Conservation (phyloP, 2,797 vertebrate genomes). For the Typhlichthys eigenmanni region DNA sequence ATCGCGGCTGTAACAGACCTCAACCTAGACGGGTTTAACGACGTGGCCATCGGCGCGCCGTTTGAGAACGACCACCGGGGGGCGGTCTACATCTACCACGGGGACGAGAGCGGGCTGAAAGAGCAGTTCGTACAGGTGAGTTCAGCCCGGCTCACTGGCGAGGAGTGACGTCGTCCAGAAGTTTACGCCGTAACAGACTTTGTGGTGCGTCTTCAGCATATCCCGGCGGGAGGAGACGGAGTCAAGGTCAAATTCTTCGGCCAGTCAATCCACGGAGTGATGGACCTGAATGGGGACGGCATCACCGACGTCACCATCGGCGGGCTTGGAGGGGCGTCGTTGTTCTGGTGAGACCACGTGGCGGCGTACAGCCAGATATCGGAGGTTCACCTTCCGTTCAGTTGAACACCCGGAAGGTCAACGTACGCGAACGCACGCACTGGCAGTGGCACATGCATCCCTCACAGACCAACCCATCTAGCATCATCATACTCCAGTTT, state of each 20-base stretch:
- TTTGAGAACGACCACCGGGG: slow-evolving; percentile 92
- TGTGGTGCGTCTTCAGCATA: slow-evolving; percentile 75
- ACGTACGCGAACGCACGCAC: not conserved
- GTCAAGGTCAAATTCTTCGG: slow-evolving; percentile 93
- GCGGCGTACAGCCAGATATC: too few relatives aligned
- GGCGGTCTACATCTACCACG: slow-evolving; percentile 94
- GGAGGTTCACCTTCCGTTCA: too few relatives aligned
- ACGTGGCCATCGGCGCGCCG: slow-evolving; percentile 91
- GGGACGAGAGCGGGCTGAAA: slow-evolving; percentile 78
- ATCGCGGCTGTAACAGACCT: slow-evolving; percentile 90
- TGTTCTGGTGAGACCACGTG: slow-evolving; percentile 86
- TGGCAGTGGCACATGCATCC: slow-evolving; percentile 26
- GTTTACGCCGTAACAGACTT: not conserved
- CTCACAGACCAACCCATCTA: slow-evolving; percentile 24
- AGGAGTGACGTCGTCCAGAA: not conserved
- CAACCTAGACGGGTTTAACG: slow-evolving; percentile 90
- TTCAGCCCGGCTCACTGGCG: too few relatives aligned
- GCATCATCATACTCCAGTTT: slow-evolving; percentile 45
- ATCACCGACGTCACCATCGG: slow-evolving; percentile 94
- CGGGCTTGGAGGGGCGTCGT: slow-evolving; percentile 91
- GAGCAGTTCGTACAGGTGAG: slow-evolving; percentile 87
- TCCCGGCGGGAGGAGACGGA: slow-evolving; percentile 91
- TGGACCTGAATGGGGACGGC: slow-evolving; percentile 94
- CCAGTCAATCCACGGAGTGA: slow-evolving; percentile 93
- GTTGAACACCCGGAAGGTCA: too few relatives aligned